These are phyloP conservation scores for Heliconius cydno DNA, from an alignment of 2,888 invertebrate species.

Conservation along the genomic window DNA sequence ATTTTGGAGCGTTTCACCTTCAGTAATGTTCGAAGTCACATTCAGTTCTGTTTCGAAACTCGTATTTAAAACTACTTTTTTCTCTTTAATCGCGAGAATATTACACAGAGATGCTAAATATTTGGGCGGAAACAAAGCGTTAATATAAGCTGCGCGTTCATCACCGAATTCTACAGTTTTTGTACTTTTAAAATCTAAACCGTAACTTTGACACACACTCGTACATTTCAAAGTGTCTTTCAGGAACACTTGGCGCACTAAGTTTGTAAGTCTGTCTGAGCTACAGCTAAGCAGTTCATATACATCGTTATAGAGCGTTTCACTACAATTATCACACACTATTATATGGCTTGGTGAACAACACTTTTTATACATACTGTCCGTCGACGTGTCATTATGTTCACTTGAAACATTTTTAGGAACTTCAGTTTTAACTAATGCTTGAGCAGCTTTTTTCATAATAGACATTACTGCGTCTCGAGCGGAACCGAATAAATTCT, in stretches of 20 bases:
- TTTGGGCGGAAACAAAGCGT: constrained; percentile 85
- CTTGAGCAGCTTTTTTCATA: constrained; percentile 95
- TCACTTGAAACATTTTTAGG: constrained; percentile 84
- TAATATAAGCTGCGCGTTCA: constrained; percentile 82
- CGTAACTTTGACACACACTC: constrained; percentile 84
- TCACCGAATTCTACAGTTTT: constrained; percentile 78
- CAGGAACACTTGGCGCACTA: constrained; percentile 85
- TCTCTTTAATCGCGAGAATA: constrained; percentile 86
- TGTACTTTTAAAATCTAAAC: constrained; percentile 85
- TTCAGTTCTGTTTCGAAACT: constrained; percentile 82
- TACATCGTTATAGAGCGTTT: constrained; percentile 87
- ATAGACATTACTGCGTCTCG: constrained; percentile 96
- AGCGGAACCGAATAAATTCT: constrained; percentile 92
- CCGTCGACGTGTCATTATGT: constrained; percentile 74
- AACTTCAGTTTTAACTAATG: constrained; percentile 88
- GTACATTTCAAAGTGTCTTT: constrained; percentile 85
- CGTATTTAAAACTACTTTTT: constrained; percentile 86
- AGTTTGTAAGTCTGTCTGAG: constrained; percentile 82
- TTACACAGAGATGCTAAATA: constrained; percentile 92
- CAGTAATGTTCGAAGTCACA: constrained; percentile 75
- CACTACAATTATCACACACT: constrained; percentile 89
- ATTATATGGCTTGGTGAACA: constrained; percentile 89
- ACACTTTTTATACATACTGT: constrained; percentile 82
- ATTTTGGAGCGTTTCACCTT: constrained; percentile 67
- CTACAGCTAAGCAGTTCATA: constrained; percentile 90